Base-by-base conservation (phyloP, 2,797 vertebrate genomes). In the Gymnothorax reevesii region DNA sequence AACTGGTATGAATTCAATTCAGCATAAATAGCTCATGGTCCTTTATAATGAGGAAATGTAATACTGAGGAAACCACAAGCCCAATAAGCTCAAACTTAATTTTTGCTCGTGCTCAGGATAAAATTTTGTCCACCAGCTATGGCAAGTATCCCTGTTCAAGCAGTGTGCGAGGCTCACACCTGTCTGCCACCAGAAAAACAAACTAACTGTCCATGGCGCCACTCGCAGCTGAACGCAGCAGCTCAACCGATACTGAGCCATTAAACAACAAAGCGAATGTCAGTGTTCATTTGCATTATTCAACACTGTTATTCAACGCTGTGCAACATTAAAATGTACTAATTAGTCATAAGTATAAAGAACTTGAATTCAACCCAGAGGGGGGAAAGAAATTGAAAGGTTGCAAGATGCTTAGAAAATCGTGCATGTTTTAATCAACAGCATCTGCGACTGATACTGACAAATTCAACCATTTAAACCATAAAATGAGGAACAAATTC, bases 171-270 rank as follows among this genome's bases (percentile, higher is more conserved):
- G 88, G 91, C 91, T 90, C 92, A n/a, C 90, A 92, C 90, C 69
- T 88, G 85, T 60, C 89, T 93, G 91, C 90, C 88, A 92, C 94
- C 90, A 49, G 91, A 90, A 92, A 89, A 91, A 94, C 90, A 92
- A 86, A 90, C 87, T 83, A 57, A 89, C 57, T 89, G 88, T 79
- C 17, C 84, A 91, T 91, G 92, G 92, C 83, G 91, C 90, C 86
- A 79, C 82, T 89, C 87, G 89, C 92, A 83, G 91, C 75, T 80
- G 42, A 80, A 7, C 54, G 4, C 22, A 57, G n/a, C n/a, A 57
- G 79, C 54, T 54, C 49, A 57, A 25, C 12, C 57, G 20, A 3
- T 1, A 52, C 33, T 52, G 49, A 80, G 42, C 42, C 15, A 80
- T 54, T 80, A 17, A 17, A 57, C n/a, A n/a, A 27, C 73, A 77